These are phyloP conservation scores for Eledone cirrhosa DNA, from an alignment of 2,888 invertebrate genomes.

Conservation along the genomic window DNA sequence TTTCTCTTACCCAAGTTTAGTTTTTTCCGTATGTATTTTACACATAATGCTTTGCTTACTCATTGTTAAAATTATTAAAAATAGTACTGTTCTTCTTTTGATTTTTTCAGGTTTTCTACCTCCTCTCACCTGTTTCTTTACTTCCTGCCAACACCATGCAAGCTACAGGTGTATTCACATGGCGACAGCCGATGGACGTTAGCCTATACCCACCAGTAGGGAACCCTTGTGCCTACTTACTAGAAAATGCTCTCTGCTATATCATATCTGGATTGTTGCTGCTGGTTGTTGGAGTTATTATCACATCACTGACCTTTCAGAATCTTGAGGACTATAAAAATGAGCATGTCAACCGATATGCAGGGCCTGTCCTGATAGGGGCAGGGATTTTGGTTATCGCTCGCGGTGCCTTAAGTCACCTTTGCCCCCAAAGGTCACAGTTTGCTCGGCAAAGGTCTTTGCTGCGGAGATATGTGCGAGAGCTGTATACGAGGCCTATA, in stretches of 20 bases:
- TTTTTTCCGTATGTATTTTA: too few species aligned
- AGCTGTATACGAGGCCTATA: slow-evolving; percentile 46
- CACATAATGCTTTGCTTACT: too few species aligned
- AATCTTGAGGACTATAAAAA: slow-evolving; percentile 49
- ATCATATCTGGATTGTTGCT: slow-evolving; percentile 52
- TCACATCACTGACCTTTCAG: slow-evolving; percentile 55
- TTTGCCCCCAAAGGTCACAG: slow-evolving; percentile 38
- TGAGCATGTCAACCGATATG: slow-evolving; percentile 52
- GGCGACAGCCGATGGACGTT: slow-evolving; percentile 45
- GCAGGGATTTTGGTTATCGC: slow-evolving; percentile 54
- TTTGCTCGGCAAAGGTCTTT: slow-evolving; percentile 40
- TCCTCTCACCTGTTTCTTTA: neutral
- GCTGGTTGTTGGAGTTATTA: slow-evolving; percentile 56
- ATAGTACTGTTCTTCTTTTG: neutral
- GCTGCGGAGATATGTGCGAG: slow-evolving; percentile 44
- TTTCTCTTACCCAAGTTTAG: too few species aligned
- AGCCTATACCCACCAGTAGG: slow-evolving; percentile 40
- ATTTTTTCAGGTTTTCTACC: neutral
- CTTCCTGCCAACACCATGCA: neutral
- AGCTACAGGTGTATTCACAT: slow-evolving; percentile 40
- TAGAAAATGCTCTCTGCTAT: slow-evolving; percentile 54
- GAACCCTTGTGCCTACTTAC: slow-evolving; percentile 51
- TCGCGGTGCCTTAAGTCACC: slow-evolving; percentile 46
- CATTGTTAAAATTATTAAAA: too few species aligned
- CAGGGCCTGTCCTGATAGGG: slow-evolving; percentile 53